phyloP scores from a whole-genome alignment of 1,140 invertebrate species.

The Physella acuta region DNA sequence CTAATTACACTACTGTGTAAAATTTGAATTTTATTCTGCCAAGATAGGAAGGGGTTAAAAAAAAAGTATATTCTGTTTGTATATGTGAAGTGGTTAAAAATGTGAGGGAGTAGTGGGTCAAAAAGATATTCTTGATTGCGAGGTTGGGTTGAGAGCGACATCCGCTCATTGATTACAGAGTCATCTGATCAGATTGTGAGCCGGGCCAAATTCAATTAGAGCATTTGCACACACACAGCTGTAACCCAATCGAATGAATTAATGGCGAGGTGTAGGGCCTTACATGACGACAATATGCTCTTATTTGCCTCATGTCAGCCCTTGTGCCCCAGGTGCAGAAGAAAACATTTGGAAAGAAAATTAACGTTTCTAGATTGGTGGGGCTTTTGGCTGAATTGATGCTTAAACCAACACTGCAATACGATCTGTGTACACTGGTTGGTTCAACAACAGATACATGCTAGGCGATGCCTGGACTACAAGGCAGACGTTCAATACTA shows the following conservation, averaged over 20 bases:
- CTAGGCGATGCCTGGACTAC: too few species aligned
- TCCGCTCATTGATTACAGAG: constrained; percentile 15
- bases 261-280: background rate
- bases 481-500: too few species aligned
- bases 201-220: constrained; percentile 13
- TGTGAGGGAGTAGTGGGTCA: constrained; percentile 14
- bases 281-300: background rate
- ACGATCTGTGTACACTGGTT: too few species aligned
- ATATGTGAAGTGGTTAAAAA: background rate
- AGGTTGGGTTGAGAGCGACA: constrained; percentile 1
- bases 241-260: constrained; percentile 8
- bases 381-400: too few species aligned
- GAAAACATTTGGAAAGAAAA: too few species aligned
- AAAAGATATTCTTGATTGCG: constrained; percentile 1
- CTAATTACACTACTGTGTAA: too few species aligned
- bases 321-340: too few species aligned
- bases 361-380: too few species aligned
- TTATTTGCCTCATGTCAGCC: too few species aligned
- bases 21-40: too few species aligned
- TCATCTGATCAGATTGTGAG: constrained; percentile 16
- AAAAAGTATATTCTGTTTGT: background rate
- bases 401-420: too few species aligned
- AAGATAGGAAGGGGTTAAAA: background rate
- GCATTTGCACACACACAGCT: constrained; percentile 10
- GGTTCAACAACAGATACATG: too few species aligned